Evolutionary conservation across 2,797 vertebrate species (phyloP), one percentile per base, ranked within the genome.

Genomic region (Sebastes kiyomatsui): DNA sequence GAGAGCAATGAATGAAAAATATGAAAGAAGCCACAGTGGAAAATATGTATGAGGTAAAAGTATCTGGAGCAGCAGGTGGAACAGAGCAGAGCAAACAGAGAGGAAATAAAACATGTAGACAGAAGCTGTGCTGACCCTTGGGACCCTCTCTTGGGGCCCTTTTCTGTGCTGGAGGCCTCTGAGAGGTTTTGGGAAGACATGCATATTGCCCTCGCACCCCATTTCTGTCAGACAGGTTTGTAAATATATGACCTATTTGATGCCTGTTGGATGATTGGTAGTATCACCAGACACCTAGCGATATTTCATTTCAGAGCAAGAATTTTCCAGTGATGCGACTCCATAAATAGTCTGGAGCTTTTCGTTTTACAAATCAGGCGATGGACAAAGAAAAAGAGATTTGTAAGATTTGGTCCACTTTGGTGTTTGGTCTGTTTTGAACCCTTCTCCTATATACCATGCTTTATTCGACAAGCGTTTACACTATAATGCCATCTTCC

Each of bases 101-200:
- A 9, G 11, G n/a, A 18, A 77, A 61, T 67, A 67, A 70, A 58
- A 2, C 38, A 56, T 46, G 73, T 61, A 32, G 72, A 72, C 79
- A 84, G 83, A 81, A 83, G 83, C 82, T 68, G 33, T 30, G 62
- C 74, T 92, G 90, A 90, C 83, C 87, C 79, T 49, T 35, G 27
- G n/a, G 80, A 79, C 73, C 79, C 58, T 83, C 60, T 74, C 77
- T 25, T 62, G 84, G 62, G 88, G 79, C 76, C 73, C 76, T 71
- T 28, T 79, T 49, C 58, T 71, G 46, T 64, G 27, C 56, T 33
- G 27, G 71, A 68, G 67, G 67, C 72, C 67, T 76, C 16, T 18
- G 32, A 73, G 66, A 83, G 80, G 73, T 80, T 87, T 85, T 89
- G 13, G 54, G 28, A 79, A 58, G 69, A 85, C 74, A 60, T 32